Evolutionary conservation across 1,140 invertebrate species (phyloP), one percentile per base, ranked within the genome.

Genomic region (Sitobion miscanthi): DNA sequence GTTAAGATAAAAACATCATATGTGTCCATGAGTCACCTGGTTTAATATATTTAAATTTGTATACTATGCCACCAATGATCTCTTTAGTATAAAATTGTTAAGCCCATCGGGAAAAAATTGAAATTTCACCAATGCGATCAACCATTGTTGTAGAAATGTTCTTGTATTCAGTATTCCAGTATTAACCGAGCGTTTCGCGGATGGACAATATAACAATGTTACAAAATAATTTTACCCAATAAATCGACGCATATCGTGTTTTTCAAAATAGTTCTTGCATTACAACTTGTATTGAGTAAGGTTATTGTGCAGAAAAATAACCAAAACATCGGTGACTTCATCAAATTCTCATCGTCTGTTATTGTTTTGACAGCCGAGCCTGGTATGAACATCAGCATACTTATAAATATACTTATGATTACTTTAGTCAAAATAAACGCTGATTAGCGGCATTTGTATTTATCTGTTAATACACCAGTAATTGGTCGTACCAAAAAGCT

Each of bases 381-480:
- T 0, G 88, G 88, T 38, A 57, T 38, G 35, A 90, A 62, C 35
- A 90, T n/a, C 54, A 90, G 21, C 6, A 35, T 52, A 38, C 3
- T 21, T 35, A 42, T 25, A 54, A 38, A 45, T 30, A 52, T 2
- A n/a, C 20, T 21, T 0, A 38, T 35, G 45, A 42, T 14, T 9
- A 2, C 14, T 9, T 23, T 6, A n/a, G 83, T 38, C 9, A 90
- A 14, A 90, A 98, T 95, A 94, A 98, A 98, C 87, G 98, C 95
- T 30, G 95, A 94, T 95, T 98, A 98, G 94, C 98, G 97, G 90
- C 96, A 96, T 94, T 96, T 96, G 94, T 97, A 97, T 94, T 96
- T 96, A 95, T 98, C 98, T 8, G 98, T 97, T 82, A 98, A 95
- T 21, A 96, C 96, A 52, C 98, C 98, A 95, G 98, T 97, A 0